A percentile compares a stretch with the other conserved stretches of the same genome.
Evolutionary conservation across 1,140 invertebrate species (phyloP).

Genomic region (Mamestra configurata): DNA sequence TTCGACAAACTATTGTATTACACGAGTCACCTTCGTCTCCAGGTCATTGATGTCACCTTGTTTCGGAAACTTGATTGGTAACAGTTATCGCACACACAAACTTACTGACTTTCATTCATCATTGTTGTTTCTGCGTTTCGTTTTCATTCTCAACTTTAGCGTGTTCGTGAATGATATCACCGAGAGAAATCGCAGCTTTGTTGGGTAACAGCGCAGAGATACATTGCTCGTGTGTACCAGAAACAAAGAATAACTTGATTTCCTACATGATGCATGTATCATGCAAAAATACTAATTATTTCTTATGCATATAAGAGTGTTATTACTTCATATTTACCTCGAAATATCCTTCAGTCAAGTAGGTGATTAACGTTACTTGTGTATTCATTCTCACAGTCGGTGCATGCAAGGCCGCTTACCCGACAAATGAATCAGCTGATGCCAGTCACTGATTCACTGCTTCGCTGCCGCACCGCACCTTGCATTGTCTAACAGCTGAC

Average conservation of each 20-base stretch:
- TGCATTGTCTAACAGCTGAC: constrained; percentile 67
- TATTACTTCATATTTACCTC: constrained; percentile 55
- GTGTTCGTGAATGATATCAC: constrained; percentile 35
- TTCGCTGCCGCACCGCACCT: constrained; percentile 57
- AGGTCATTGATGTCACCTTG: constrained; percentile 83
- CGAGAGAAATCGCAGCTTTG: constrained; percentile 22
- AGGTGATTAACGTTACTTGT: constrained; percentile 59
- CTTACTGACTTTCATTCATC: constrained; percentile 54
- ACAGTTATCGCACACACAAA: constrained; percentile 75
- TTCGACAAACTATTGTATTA: constrained; percentile 76
- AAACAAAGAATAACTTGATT: constrained; percentile 45
- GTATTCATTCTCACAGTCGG: constrained; percentile 64
- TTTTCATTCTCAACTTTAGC: constrained; percentile 41
- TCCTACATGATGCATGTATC: neutral
- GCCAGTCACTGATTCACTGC: constrained; percentile 63
- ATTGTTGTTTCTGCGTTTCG: constrained; percentile 45
- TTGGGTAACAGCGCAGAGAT: constrained; percentile 16
- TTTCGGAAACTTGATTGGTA: constrained; percentile 82
- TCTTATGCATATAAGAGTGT: constrained; percentile 39
- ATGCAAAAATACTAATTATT: constrained; percentile 43
- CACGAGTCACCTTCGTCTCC: constrained; percentile 78
- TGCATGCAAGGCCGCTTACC: constrained; percentile 76
- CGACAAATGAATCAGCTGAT: constrained; percentile 77
- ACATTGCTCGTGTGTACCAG: constrained; percentile 27
- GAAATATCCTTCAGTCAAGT: constrained; percentile 57